Evolutionary conservation across 2,113 vertebrate species (phyloP).

Genomic region (Meleagris gallopavo): DNA sequence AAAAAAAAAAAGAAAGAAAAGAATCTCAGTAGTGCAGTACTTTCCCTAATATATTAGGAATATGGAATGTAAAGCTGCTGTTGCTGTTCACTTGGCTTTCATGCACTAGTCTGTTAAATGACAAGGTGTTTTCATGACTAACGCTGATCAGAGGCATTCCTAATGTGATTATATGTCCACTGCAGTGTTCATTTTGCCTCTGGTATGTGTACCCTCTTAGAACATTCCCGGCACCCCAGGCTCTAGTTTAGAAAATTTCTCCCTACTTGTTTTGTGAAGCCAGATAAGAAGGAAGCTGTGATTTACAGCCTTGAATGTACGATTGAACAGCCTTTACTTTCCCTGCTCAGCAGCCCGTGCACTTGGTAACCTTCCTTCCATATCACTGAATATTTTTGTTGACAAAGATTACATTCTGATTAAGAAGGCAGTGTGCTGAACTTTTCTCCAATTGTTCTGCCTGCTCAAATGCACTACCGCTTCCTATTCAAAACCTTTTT

Average conservation of each 20-base stretch:
- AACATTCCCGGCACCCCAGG: neutral
- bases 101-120: neutral
- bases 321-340: neutral
- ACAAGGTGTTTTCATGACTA: neutral
- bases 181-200: neutral
- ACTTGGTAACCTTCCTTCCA: neutral
- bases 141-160: constrained; percentile 12
- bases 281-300: neutral
- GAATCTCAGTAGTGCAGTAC: neutral
- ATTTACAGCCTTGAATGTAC: neutral
- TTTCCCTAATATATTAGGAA: neutral
- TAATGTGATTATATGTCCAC: neutral
- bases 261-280: neutral
- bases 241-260: constrained; percentile 21
- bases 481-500: neutral
- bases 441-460: neutral
- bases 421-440: neutral
- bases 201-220: neutral
- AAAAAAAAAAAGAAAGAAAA: neutral
- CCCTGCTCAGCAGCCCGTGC: neutral
- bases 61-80: neutral
- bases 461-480: neutral
- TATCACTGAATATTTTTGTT: neutral
- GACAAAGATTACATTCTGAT: neutral
- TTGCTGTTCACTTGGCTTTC: neutral